phyloP scores from a whole-genome alignment of 1,140 invertebrate genomes.

The Zelostemma sp. region DNA sequence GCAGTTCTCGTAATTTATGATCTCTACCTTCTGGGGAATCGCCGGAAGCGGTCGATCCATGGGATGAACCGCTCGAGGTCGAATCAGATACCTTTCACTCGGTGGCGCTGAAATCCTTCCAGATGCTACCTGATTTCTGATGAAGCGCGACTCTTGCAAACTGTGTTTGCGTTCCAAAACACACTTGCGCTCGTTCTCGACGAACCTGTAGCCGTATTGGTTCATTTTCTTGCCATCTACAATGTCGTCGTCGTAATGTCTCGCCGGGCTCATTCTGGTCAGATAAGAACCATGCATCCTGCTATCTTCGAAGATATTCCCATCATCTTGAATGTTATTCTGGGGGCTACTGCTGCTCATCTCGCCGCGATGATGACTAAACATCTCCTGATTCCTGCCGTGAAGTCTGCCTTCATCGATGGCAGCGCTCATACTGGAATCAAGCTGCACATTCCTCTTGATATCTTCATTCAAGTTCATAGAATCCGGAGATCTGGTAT shows the following conservation, averaged over 20 bases:
- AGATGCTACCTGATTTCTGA: slow-evolving; percentile 59
- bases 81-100: slow-evolving; percentile 54
- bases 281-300: slow-evolving; percentile 28
- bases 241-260: slow-evolving; percentile 50
- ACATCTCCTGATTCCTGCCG: slow-evolving; percentile 60
- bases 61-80: slow-evolving; percentile 57
- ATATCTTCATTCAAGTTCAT: slow-evolving; percentile 66
- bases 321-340: slow-evolving; percentile 52
- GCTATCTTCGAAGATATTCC: slow-evolving; percentile 25
- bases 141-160: slow-evolving; percentile 57
- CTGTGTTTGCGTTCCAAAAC: slow-evolving; percentile 63
- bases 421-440: slow-evolving; percentile 59
- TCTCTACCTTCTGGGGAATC: slow-evolving; percentile 59
- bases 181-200: slow-evolving; percentile 40
- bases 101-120: slow-evolving; percentile 64
- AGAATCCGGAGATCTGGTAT: slow-evolving; percentile 62
- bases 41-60: slow-evolving; percentile 61
- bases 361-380: slow-evolving; percentile 54
- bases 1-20: slow-evolving; percentile 56
- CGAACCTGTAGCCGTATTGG: slow-evolving; percentile 43
- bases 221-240: slow-evolving; percentile 53
- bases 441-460: slow-evolving; percentile 61
- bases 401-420: slow-evolving; percentile 60
- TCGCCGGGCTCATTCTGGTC: slow-evolving; percentile 27
- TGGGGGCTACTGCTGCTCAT: slow-evolving; percentile 61